Conservation (phyloP, 2,888 invertebrate genomes). For the Taphrorychus bicolor region DNA sequence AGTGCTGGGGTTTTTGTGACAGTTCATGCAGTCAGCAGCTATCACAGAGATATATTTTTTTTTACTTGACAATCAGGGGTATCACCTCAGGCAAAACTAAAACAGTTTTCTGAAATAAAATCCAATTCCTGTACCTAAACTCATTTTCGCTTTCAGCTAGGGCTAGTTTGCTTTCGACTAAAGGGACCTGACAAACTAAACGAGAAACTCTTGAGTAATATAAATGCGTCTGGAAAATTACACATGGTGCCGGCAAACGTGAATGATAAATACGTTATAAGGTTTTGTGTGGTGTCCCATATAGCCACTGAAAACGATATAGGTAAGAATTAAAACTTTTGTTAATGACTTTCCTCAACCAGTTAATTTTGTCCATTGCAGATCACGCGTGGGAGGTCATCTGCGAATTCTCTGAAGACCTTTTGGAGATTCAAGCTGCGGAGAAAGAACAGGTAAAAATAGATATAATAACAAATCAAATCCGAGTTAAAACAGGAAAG, state of each 20-base stretch:
- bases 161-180: conserved; percentile 90
- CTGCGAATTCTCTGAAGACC: conserved; percentile 79
- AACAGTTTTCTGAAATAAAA: neutral
- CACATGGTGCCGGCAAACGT: conserved; percentile 97
- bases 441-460: conserved; percentile 67
- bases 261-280: conserved; percentile 88
- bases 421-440: conserved; percentile 71
- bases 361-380: conserved; percentile 54
- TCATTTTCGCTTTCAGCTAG: conserved; percentile 68
- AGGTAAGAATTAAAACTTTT: conserved; percentile 61
- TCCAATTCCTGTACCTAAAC: neutral
- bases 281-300: conserved; percentile 94
- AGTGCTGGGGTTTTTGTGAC: no score
- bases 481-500: no score
- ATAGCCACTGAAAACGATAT: conserved; percentile 86
- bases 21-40: no score
- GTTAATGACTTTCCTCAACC: neutral
- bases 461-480: neutral
- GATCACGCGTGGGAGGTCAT: conserved; percentile 88
- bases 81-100: no score
- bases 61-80: no score
- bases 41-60: no score
- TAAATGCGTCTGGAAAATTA: conserved; percentile 93
- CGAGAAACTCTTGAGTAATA: conserved; percentile 87
- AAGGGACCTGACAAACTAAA: conserved; percentile 82